Evolutionary conservation across 2,888 invertebrate species (phyloP), one percentile per base, ranked within the genome.

Genomic region (Ichneumoninae sp.): DNA sequence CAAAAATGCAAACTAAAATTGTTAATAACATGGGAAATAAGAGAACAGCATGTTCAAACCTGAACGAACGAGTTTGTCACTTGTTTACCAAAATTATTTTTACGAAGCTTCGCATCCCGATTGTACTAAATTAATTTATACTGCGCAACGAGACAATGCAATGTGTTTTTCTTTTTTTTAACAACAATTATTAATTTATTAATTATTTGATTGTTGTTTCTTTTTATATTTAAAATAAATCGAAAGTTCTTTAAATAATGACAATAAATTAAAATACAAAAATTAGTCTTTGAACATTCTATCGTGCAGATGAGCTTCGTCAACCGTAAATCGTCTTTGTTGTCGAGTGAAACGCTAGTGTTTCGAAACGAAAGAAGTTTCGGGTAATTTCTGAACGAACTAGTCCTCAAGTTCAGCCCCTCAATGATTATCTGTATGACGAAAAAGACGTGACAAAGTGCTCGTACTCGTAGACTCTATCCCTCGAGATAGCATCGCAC

Each of bases 391-490:
- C 47, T 62, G 2, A 8, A 47, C 30, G n/a, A 8, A 47, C 10
- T 2, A n/a, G 7, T 19, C 19, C 47, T 13, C 47, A 47, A 74
- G 6, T 47, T 74, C 74, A n/a, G 30, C 26, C 47, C 19, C n/a
- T 47, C 30, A 62, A 74, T 47, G 60, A 40, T 60, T 40, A 26
- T 52, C 65, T 66, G 10, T 40, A 4, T 40, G 76, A 44, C 66
- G 76, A 76, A 6, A 10, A 52, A 50, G 19, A 76, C 76, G 76
- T 76, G 76, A 76, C 76, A n/a, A 68, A 66, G 40, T 44, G 68
- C 68, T 57, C 68, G 54, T 26, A 19, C 30, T 40, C 40, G 8
- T 44, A 22, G 30, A 36, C 40, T 57, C 57, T 22, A 50, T n/a
- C 16, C 22, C 65, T 3, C 33, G 19, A 36, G n/a, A 36, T 33